Base-by-base conservation (phyloP, 1,140 invertebrate species). In the Drosophila subpulchrella region DNA sequence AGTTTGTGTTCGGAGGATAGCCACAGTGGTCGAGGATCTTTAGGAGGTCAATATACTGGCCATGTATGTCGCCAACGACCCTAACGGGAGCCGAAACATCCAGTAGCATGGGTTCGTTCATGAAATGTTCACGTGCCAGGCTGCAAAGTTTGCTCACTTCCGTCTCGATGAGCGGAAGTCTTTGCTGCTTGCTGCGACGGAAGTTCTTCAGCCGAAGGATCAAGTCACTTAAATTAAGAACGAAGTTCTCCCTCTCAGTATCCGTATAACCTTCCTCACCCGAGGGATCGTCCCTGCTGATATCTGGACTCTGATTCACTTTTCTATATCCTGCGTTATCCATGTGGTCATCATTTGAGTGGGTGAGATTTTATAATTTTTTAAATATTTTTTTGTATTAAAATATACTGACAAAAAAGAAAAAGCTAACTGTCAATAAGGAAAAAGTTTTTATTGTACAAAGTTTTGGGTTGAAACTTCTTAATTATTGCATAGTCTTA, bases 31-130 rank as follows among this genome's bases (percentile, higher is more conserved):
- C 42, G 11, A 46, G 17, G 10, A 46, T 46, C 10, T 20, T 17
- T 3, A 46, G 4, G 8, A 46, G 42, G 15, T 46, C 42, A 5
- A 10, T 1, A 11, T 20, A 46, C 42, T 46, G 42, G 7, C 42
- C 42, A 20, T 46, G 42, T 46, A 46, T 46, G 17, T 46, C 42
- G 17, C 42, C 42, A 17, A 46, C 42, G 6, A 46, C 42, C 8
- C 42, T 5, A 0, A 46, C 4, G 17, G 42, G 42, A 11, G 42
- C 42, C 42, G 42, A 6, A 0, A 46, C 42, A 10, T 46, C 17
- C 15, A 46, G 42, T 10, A 46, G 4, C 42, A 46, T 46, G 42
- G 42, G 42, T 20, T 46, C 42, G 4, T 46, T 15, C 0, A 46
- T 17, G 17, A 46, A 46, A 12, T 17, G 42, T 4, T 46, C 42